phyloP scores from a whole-genome alignment of 2,113 vertebrate species.

The Dromiciops gliroides region DNA sequence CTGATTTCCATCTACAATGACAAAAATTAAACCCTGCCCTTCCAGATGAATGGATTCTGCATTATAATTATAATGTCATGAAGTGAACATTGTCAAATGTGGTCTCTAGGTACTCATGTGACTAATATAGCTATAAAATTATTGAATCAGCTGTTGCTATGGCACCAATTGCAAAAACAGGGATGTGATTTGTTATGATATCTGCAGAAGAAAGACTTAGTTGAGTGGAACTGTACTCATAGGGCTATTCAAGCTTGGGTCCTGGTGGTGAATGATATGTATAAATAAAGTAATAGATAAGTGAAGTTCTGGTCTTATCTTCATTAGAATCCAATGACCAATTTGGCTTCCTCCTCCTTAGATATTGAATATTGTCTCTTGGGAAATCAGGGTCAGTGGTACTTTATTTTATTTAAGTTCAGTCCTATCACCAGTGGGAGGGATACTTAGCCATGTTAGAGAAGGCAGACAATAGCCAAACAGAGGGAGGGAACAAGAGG shows the following conservation, averaged over 20 bases:
- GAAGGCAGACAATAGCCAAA: not conserved
- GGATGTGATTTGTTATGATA: constrained; percentile 47
- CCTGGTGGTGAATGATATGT: not conserved
- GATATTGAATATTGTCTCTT: constrained; percentile 30
- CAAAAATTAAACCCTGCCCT: not conserved
- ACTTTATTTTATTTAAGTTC: not conserved
- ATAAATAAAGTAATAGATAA: constrained; percentile 60
- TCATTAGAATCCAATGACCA: constrained; percentile 21
- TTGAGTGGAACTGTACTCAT: constrained; percentile 22
- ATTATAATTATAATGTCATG: constrained; percentile 34
- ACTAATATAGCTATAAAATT: constrained; percentile 14
- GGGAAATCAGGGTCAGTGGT: constrained; percentile 42
- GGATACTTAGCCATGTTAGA: not conserved
- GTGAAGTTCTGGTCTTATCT: constrained; percentile 33
- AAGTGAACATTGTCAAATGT: constrained; percentile 12
- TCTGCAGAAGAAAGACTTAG: constrained; percentile 24
- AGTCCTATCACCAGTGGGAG: not conserved
- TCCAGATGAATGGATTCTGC: constrained; percentile 4
- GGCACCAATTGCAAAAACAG: not conserved
- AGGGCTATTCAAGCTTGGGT: constrained; percentile 24
- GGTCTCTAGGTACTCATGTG: constrained; percentile 34
- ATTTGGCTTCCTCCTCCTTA: constrained; percentile 45
- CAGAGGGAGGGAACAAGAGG: not conserved
- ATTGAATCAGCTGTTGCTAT: not conserved
- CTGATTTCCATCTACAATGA: not conserved